These are phyloP conservation scores for Lithophane ornitopus DNA, from an alignment of 2,888 invertebrate species.

Conservation along the genomic window DNA sequence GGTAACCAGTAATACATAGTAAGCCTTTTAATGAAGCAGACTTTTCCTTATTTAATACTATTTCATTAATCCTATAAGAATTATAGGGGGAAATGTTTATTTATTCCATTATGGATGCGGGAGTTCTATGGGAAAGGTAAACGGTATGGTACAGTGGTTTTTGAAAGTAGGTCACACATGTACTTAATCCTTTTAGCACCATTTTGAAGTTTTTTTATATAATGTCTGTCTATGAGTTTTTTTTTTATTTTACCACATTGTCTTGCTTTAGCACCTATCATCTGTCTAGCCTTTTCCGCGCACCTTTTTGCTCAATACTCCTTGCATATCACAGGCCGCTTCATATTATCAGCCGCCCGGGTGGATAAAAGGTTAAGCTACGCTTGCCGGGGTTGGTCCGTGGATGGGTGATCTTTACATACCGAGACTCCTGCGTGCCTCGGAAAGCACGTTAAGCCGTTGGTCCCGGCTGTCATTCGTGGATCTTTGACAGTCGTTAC, in stretches of 20 bases:
- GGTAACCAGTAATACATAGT: background rate
- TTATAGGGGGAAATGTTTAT: conserved; percentile 38
- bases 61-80: conserved; percentile 53
- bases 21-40: background rate
- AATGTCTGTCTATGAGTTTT: background rate
- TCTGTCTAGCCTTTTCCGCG: too few species aligned
- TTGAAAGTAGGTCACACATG: conserved; percentile 27
- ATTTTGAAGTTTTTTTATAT: background rate
- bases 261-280: too few species aligned
- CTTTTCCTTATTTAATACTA: conserved; percentile 12
- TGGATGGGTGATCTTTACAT: too few species aligned
- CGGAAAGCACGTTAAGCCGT: background rate
- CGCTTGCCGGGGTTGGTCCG: background rate
- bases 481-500: too few species aligned
- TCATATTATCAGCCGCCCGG: background rate
- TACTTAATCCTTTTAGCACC: conserved; percentile 6
- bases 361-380: background rate
- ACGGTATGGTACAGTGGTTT: conserved; percentile 16
- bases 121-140: background rate
- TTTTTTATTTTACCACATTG: too few species aligned
- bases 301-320: too few species aligned
- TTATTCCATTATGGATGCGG: conserved; percentile 31
- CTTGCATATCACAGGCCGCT: too few species aligned
- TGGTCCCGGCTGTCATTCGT: background rate
- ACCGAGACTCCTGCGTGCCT: background rate